Evolutionary conservation across 2,888 invertebrate species (phyloP).

Genomic region (Andrena dorsata): DNA sequence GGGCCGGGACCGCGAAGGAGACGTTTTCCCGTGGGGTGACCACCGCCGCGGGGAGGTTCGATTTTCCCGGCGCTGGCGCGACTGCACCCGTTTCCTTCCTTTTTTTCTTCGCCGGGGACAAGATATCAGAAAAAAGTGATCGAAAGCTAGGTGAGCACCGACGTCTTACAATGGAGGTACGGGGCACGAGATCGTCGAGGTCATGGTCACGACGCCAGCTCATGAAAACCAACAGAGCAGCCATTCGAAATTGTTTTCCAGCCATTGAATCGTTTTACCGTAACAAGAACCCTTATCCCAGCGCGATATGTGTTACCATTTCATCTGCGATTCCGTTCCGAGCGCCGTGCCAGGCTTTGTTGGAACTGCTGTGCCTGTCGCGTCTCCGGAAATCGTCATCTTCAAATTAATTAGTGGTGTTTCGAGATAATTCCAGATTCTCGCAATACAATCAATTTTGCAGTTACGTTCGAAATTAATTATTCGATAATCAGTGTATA

Average conservation of each 20-base stretch:
- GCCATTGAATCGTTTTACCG: conserved; percentile 41
- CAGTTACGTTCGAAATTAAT: too few species aligned
- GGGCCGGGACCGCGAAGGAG: background rate
- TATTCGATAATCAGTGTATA: too few species aligned
- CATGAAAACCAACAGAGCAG: conserved; percentile 42
- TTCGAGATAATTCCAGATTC: too few species aligned
- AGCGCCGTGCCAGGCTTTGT: too few species aligned
- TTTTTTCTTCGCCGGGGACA: conserved; percentile 1
- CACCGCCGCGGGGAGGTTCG: background rate
- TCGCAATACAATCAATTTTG: too few species aligned
- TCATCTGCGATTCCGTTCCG: background rate
- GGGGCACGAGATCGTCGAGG: conserved; percentile 55
- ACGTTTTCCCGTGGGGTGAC: background rate
- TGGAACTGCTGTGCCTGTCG: too few species aligned
- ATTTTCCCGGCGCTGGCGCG: background rate
- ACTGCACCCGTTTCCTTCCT: too few species aligned
- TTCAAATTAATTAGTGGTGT: too few species aligned
- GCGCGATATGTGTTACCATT: conserved; percentile 29
- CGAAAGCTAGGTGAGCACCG: conserved; percentile 47
- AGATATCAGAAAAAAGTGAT: conserved; percentile 29
- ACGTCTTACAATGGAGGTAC: conserved; percentile 20
- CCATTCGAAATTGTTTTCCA: conserved; percentile 50
- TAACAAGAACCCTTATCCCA: conserved; percentile 14
- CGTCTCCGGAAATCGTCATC: too few species aligned
- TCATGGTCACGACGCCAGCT: conserved; percentile 61